Evolutionary conservation across 1,140 invertebrate genomes (phyloP).

Genomic region (Atopsyche davidsoni): DNA sequence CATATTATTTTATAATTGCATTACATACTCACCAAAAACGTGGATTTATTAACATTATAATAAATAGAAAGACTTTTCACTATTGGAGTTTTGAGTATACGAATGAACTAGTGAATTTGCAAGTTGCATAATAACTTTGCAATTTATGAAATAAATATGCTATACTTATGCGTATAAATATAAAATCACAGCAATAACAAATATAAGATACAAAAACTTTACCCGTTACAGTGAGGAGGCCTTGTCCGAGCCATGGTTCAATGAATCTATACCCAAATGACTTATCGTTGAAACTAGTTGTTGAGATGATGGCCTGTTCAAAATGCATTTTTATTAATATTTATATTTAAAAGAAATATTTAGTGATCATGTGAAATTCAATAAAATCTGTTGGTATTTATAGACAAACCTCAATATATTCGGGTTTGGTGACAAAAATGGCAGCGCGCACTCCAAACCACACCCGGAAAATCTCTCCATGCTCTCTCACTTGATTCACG

Average conservation of each 20-base stretch:
- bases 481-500: slow-evolving; percentile 9
- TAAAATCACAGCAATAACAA: no score
- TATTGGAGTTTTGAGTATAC: no score
- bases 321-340: slow-evolving; percentile 15
- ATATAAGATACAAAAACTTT: no score
- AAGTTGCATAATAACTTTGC: slow-evolving; percentile 6
- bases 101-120: background rate
- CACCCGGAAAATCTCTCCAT: slow-evolving; percentile 31
- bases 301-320: slow-evolving; percentile 48
- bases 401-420: slow-evolving; percentile 32
- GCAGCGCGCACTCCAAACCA: slow-evolving; percentile 31
- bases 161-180: no score
- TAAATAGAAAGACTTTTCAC: no score
- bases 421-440: slow-evolving; percentile 32
- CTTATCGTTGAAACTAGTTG: slow-evolving; percentile 52
- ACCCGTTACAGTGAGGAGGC: slow-evolving; percentile 50
- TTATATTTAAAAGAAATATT: slow-evolving; percentile 9
- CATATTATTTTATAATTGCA: background rate
- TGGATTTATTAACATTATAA: no score
- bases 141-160: no score
- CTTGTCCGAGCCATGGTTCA: slow-evolving; percentile 49
- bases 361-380: background rate
- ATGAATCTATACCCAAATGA: slow-evolving; percentile 51
- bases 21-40: no score
- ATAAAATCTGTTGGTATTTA: slow-evolving; percentile 2